Conservation (phyloP, 2,113 vertebrate species). For the Ictalurus furcatus region DNA sequence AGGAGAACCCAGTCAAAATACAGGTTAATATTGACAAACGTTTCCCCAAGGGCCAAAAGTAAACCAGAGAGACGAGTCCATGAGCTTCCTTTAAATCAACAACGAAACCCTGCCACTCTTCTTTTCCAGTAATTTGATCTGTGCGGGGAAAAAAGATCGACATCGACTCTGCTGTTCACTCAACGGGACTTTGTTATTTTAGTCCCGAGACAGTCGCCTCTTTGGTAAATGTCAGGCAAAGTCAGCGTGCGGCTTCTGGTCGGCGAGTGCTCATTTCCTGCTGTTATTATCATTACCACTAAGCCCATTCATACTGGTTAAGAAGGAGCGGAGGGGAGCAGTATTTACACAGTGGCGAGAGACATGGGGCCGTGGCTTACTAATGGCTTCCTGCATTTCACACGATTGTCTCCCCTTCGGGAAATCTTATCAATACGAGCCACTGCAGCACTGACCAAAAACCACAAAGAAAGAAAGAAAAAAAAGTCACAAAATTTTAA, state of each 20-base stretch:
- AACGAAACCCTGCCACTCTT: background rate
- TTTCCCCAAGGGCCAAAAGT: background rate
- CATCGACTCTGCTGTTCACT: background rate
- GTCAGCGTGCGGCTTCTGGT: slow-evolving; percentile 58
- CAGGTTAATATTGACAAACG: background rate
- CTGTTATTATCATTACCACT: slow-evolving; percentile 65
- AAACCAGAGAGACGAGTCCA: background rate
- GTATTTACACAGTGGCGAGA: slow-evolving; percentile 72
- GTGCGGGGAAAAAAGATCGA: background rate
- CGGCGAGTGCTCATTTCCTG: slow-evolving; percentile 66
- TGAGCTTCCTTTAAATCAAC: slow-evolving; percentile 1
- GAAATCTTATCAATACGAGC: slow-evolving; percentile 67
- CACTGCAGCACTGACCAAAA: slow-evolving; percentile 52
- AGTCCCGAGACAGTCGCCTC: slow-evolving; percentile 29
- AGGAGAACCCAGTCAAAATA: background rate
- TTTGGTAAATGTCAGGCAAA: slow-evolving; percentile 54
- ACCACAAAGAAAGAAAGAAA: slow-evolving; percentile 6
- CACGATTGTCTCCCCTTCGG: slow-evolving; percentile 76
- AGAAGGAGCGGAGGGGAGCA: slow-evolving; percentile 38
- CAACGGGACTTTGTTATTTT: background rate
- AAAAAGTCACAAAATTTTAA: slow-evolving; percentile 51
- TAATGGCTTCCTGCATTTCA: slow-evolving; percentile 79
- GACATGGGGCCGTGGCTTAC: slow-evolving; percentile 68
- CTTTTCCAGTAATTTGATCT: slow-evolving; percentile 14
- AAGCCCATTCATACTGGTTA: slow-evolving; percentile 61